Conservation (phyloP, 2,113 vertebrate species). For the Coptodon rendalli region DNA sequence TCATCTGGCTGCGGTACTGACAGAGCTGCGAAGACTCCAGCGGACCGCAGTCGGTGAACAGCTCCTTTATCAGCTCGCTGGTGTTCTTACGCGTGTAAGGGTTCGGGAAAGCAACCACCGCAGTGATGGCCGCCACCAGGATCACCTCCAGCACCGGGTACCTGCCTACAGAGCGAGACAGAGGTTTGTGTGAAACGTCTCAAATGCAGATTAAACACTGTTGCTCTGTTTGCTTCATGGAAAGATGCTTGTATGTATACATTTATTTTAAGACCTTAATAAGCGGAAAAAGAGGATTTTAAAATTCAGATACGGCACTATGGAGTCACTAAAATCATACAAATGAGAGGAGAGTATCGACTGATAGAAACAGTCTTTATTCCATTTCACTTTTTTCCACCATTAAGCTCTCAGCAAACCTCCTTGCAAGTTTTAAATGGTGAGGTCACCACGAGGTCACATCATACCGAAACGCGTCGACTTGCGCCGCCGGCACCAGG, state of each 20-base stretch:
- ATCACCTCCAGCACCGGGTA: conserved; percentile 97
- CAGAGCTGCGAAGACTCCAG: conserved; percentile 95
- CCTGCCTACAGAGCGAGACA: conserved; percentile 78
- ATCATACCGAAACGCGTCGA: conserved; percentile 90
- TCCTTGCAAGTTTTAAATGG: background rate
- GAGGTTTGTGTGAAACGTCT: background rate
- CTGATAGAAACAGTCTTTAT: background rate
- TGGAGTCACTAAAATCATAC: background rate
- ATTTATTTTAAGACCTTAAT: background rate
- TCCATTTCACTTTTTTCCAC: background rate
- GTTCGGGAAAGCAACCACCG: conserved; percentile 92
- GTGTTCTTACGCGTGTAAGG: conserved; percentile 96
- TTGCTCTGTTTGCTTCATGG: background rate
- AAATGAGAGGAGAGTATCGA: background rate
- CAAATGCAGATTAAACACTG: background rate
- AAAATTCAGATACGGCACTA: background rate
- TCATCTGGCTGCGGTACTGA: conserved; percentile 95
- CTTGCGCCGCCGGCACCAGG: conserved; percentile 95
- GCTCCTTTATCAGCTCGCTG: conserved; percentile 96
- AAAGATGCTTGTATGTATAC: background rate
- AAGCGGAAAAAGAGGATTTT: background rate
- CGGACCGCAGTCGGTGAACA: conserved; percentile 95
- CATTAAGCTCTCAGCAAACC: background rate
- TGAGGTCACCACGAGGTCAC: background rate
- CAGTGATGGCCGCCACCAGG: conserved; percentile 90